phyloP scores from a whole-genome alignment of 2,113 vertebrate genomes.

The Rhombomys opimus region DNA sequence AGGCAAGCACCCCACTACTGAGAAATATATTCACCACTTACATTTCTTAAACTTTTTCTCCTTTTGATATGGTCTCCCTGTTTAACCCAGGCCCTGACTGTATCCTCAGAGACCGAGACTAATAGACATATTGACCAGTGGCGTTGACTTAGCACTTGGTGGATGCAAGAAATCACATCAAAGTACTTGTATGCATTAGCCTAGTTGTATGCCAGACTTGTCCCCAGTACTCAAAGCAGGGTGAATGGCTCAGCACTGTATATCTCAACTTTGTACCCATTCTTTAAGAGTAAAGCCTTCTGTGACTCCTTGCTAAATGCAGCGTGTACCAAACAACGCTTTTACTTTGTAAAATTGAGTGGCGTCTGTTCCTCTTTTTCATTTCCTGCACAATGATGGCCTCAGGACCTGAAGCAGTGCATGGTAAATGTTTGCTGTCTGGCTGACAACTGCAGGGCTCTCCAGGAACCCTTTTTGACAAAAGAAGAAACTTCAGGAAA shows the following conservation, averaged over 20 bases:
- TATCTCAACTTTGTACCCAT: background rate
- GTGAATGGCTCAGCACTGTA: background rate
- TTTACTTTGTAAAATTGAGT: background rate
- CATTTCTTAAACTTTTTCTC: background rate
- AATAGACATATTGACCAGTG: too few species aligned
- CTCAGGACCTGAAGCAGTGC: background rate
- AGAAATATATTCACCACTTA: background rate
- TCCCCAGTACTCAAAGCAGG: background rate
- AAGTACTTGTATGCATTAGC: rapidly evolving
- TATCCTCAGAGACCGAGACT: background rate
- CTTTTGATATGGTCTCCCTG: background rate
- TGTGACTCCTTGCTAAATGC: background rate
- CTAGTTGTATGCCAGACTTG: rapidly evolving
- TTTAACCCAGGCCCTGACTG: background rate
- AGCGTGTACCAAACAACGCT: background rate
- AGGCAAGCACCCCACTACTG: background rate
- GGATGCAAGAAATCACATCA: background rate
- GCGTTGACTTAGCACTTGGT: too few species aligned
- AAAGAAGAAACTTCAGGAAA: background rate
- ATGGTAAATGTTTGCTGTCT: background rate
- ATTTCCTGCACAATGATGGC: background rate
- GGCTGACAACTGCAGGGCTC: background rate
- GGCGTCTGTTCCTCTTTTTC: background rate
- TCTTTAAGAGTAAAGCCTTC: background rate
- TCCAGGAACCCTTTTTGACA: too few species aligned